Base-by-base conservation (phyloP, 2,797 vertebrate genomes). In the Rhynchotus rufescens region DNA sequence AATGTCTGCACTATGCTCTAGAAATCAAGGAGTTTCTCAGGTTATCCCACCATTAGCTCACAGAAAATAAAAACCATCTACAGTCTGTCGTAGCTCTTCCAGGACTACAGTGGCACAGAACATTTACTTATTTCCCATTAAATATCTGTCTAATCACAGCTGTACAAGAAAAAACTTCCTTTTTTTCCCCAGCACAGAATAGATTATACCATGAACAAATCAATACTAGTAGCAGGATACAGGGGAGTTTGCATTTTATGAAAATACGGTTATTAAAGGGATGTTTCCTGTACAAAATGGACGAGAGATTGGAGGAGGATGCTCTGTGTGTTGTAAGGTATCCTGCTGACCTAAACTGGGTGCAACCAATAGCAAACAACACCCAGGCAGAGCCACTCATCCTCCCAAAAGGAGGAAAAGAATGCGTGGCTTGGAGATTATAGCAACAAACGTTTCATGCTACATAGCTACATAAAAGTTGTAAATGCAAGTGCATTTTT, bases 1-100 rank as follows among this genome's bases (percentile, higher is more conserved):
- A 97, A 64, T 2, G 95, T 97, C 85, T 97, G 87, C 67, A 94
- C 89, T 9, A 95, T 89, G 79, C 77, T 94, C 97, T 98, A 91
- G 49, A 96, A 97, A 85, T 4, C 82, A 96, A 95, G 62, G 20
- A 80, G 60, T 47, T 75, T 71, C 76, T 61, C 83, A 4, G 36
- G 78, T 95, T 85, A 95, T 44, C n/a, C 21, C 22, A 67, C 6
- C 8, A 13, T 28, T 64, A 47, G 21, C 42, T 44, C 22, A 76
- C 61, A 62, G 32, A 88, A 54, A 84, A 45, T 17, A 40, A 5
- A 84, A 42, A 25, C 30, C 25, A 82, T n/a, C 4, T 14, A 66
- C 13, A 89, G 13, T 54, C 16, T 51, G 10, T 32, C n/a, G 47
- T 30, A 81, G 26, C 16, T 81, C 65, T 81, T 54, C 57, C 47